Evolutionary conservation across 2,113 vertebrate species (phyloP), one percentile per base, ranked within the genome.

Genomic region (Emberiza fucata): DNA sequence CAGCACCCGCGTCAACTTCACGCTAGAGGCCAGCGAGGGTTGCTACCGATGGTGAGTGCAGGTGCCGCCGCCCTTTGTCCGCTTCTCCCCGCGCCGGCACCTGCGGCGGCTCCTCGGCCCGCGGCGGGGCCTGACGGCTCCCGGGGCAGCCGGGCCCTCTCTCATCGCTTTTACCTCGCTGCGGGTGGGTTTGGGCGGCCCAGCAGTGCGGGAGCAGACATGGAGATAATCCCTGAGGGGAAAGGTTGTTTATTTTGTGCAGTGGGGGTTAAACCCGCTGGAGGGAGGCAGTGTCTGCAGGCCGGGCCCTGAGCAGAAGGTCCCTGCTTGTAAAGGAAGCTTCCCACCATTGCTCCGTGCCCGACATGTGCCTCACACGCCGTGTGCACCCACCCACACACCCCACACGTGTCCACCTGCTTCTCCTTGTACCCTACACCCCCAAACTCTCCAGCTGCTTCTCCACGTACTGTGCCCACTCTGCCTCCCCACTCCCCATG

Each of bases 41-140:
- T 99, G 99, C 97, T 99, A 99, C 97, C 98, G 98, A 98, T 99
- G 99, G 99, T 99, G 97, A 99, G 99, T 98, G 91, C 27, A 66
- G 56, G 89, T 68, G 93, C 78, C 75, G 70, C 84, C 81, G 79
- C 78, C 50, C 60, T 81, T 81, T 80, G 82, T 68, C 48, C n/a
- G 33, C 8, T 8, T 12, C 20, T 22, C 17, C 14, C 20, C 11
- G 35, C 24, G 16, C 76, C 73, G 21, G 81, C 95, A 94, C 95
- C 95, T 91, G 95, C 70, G 65, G 78, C 54, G 21, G 48, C 44
- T 66, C 21, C 77, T 47, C 35, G 23, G 57, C 35, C 72, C 54
- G 42, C 76, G 45, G 70, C 44, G 29, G 56, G 65, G 66, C 81
- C 85, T 22, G 29, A 1, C 5, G 13, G 24, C 44, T 27, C 35